Percentiles rank a stretch among this genome's conserved stretches.
phyloP scores from a whole-genome alignment of 2,888 invertebrate genomes.

The Papilio elwesi region DNA sequence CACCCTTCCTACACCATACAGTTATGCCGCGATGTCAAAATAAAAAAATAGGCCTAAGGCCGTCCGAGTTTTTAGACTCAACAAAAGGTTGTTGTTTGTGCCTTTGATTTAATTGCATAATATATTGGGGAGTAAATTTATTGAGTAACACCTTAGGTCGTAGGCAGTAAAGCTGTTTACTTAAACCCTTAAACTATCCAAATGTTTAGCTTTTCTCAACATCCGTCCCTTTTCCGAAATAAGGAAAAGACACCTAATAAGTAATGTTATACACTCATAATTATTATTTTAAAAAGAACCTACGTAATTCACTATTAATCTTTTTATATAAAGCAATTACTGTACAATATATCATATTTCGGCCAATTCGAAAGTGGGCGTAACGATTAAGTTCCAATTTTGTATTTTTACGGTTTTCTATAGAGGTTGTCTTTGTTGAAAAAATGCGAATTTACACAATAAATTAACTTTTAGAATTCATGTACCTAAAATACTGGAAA shows the following conservation, averaged over 20 bases:
- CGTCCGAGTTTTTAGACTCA: conserved; percentile 54
- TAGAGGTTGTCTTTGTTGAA: too few relatives aligned
- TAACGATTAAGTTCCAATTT: too few relatives aligned
- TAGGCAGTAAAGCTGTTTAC: conserved; percentile 26
- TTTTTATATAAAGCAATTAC: too few relatives aligned
- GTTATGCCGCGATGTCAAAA: conserved; percentile 57
- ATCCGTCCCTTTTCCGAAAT: not conserved
- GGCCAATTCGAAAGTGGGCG: too few relatives aligned
- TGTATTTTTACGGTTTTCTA: too few relatives aligned
- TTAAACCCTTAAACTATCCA: not conserved
- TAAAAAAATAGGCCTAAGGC: conserved; percentile 63
- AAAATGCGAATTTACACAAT: too few relatives aligned
- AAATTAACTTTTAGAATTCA: too few relatives aligned
- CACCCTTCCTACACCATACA: conserved; percentile 57
- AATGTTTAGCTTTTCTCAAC: not conserved
- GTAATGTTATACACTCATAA: not conserved
- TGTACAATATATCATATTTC: too few relatives aligned
- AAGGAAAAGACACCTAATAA: too few relatives aligned
- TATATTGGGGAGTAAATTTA: conserved; percentile 28
- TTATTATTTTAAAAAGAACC: too few relatives aligned
- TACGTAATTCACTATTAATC: too few relatives aligned
- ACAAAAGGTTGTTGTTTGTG: conserved; percentile 36
- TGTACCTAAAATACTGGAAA: too few relatives aligned
- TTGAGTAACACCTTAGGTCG: conserved; percentile 30
- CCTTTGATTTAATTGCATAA: conserved; percentile 40